Evolutionary conservation across 1,140 invertebrate genomes (phyloP).

Genomic region (Lepeophtheirus salmonis): DNA sequence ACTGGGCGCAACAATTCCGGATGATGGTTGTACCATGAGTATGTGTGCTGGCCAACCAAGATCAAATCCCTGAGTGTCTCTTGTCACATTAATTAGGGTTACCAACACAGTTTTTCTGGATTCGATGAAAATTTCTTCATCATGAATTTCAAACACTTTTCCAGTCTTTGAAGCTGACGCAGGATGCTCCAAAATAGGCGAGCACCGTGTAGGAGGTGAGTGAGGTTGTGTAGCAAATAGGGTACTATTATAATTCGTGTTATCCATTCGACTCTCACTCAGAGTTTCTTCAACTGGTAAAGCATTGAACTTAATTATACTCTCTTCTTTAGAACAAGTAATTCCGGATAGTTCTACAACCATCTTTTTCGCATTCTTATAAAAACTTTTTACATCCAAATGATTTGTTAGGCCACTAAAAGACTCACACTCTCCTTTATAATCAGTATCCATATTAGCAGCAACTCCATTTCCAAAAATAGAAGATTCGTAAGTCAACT

Average conservation of each 20-base stretch:
- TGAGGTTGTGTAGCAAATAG: not conserved
- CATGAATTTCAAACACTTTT: not conserved
- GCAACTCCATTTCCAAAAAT: not conserved
- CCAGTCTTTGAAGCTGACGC: no score
- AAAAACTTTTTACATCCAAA: not conserved
- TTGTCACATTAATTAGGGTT: not conserved
- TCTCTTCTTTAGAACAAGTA: not conserved
- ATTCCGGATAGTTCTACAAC: not conserved
- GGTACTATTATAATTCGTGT: no score
- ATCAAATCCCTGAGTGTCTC: not conserved
- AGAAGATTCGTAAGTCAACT: not conserved
- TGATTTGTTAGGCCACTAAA: not conserved
- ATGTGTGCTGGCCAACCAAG: not conserved
- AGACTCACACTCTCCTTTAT: not conserved
- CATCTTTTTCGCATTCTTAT: not conserved
- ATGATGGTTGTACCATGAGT: not conserved
- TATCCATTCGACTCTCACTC: slow-evolving; percentile 3
- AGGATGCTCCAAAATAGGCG: not conserved
- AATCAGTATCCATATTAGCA: not conserved
- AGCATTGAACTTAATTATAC: not conserved
- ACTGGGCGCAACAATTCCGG: not conserved
- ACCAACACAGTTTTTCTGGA: not conserved
- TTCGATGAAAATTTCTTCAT: not conserved
- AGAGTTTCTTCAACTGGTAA: slow-evolving; percentile 4
- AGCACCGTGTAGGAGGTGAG: not conserved